A percentile compares a stretch with the other conserved stretches of the same genome.
These are phyloP conservation scores for Euclidia mi DNA, from an alignment of 2,888 invertebrate species.

Conservation along the genomic window DNA sequence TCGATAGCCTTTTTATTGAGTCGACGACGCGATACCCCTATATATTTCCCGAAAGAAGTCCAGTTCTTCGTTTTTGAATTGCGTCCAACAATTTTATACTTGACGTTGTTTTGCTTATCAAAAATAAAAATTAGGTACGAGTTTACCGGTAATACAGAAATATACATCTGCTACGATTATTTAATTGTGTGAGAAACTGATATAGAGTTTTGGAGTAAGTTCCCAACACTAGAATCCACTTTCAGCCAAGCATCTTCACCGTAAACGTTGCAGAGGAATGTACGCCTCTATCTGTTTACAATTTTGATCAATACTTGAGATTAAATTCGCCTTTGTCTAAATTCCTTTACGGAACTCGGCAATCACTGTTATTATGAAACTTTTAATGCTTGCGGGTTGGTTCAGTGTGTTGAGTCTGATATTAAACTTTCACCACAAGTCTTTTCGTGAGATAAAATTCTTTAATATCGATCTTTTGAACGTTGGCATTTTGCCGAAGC, in stretches of 20 bases:
- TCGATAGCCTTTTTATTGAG: slow-evolving; percentile 12
- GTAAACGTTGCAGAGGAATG: slow-evolving; percentile 49
- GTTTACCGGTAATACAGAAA: not conserved
- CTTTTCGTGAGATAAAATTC: slow-evolving; percentile 3
- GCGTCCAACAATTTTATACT: not conserved
- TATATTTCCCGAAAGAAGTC: not conserved
- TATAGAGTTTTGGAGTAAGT: not conserved
- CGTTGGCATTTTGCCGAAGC: not conserved
- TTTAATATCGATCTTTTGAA: slow-evolving; percentile 3
- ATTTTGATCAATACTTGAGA: slow-evolving; percentile 57
- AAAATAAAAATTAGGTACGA: not conserved
- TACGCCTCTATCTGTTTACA: slow-evolving; percentile 56
- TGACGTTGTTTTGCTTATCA: slow-evolving; percentile 1
- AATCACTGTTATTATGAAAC: slow-evolving; percentile 36
- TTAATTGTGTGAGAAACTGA: not conserved
- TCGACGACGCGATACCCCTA: not conserved
- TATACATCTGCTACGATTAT: not conserved
- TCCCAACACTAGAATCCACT: slow-evolving; percentile 26
- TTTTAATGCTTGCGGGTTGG: slow-evolving; percentile 28
- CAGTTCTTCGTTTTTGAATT: not conserved
- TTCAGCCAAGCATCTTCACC: slow-evolving; percentile 35
- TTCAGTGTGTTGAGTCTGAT: slow-evolving; percentile 21
- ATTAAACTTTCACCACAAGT: slow-evolving; percentile 2
- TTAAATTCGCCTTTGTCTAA: slow-evolving; percentile 47
- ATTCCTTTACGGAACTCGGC: slow-evolving; percentile 35